These are phyloP conservation scores for Drosophila mayaguana DNA, from an alignment of 2,888 invertebrate species.

Conservation along the genomic window DNA sequence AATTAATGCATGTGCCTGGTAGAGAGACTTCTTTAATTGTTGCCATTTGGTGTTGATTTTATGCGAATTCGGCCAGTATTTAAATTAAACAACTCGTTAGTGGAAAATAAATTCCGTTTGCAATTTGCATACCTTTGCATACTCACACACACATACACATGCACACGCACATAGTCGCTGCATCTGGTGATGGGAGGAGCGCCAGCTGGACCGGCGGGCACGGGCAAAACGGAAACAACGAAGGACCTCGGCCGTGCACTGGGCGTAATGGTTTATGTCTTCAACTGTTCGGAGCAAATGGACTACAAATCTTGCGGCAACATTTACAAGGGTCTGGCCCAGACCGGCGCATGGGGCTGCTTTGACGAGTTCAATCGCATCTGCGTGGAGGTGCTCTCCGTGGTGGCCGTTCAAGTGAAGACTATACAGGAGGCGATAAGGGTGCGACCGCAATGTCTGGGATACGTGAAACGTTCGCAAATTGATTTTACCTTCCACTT, in stretches of 20 bases:
- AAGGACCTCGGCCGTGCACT: conserved; percentile 98
- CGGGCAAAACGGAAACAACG: conserved; percentile 98
- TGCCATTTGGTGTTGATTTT: conserved; percentile 54
- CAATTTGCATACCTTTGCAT: conserved; percentile 71
- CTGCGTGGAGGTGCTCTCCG: conserved; percentile 98
- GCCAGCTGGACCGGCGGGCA: conserved; percentile 97
- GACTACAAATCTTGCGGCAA: conserved; percentile 98
- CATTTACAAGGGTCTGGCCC: conserved; percentile 97
- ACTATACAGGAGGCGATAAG: conserved; percentile 95
- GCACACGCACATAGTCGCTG: conserved; percentile 87
- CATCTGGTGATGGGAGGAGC: conserved; percentile 98
- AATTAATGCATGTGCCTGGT: conserved; percentile 27
- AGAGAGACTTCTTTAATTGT: conserved; percentile 24
- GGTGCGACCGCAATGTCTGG: conserved; percentile 80
- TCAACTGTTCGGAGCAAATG: conserved; percentile 99
- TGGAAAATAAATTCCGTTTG: conserved; percentile 68
- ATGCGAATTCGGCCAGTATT: conserved; percentile 46
- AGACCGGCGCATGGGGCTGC: conserved; percentile 98
- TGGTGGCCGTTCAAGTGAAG: conserved; percentile 97
- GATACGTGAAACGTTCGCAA: conserved; percentile 56
- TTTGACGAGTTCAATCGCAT: conserved; percentile 99
- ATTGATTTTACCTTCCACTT: conserved; percentile 71
- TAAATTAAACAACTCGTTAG: conserved; percentile 80
- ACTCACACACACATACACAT: neutral
- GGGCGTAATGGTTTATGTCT: conserved; percentile 98